Percentiles rank a stretch among this genome's conserved stretches.
Evolutionary conservation across 1,140 invertebrate species (phyloP).

Genomic region (Goniozus legneri): DNA sequence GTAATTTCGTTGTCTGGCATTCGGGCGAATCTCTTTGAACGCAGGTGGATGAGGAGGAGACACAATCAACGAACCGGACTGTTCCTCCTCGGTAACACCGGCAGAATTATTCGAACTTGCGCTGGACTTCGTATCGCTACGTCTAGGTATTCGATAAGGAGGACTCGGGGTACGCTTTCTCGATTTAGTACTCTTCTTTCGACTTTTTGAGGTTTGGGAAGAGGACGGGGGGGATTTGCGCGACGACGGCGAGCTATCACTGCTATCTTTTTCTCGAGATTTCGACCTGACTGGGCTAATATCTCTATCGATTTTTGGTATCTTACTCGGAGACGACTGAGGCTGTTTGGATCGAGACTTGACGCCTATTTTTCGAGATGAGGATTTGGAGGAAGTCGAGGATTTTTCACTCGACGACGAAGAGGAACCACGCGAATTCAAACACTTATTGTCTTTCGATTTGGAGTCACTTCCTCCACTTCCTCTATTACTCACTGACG

Average conservation of each 20-base stretch:
- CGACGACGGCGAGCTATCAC: slow-evolving; percentile 29
- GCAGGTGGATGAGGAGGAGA: slow-evolving; percentile 50
- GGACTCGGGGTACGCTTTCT: slow-evolving; percentile 45
- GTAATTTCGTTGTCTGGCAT: slow-evolving; percentile 62
- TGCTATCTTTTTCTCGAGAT: slow-evolving; percentile 41
- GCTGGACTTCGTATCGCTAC: slow-evolving; percentile 33
- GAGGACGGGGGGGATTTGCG: slow-evolving; percentile 38
- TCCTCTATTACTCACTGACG: slow-evolving; percentile 27
- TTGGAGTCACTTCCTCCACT: slow-evolving; percentile 28
- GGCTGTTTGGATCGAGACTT: slow-evolving; percentile 45
- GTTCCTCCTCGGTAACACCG: slow-evolving; percentile 50
- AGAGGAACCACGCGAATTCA: slow-evolving; percentile 28
- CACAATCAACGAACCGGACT: slow-evolving; percentile 48
- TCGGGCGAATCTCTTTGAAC: slow-evolving; percentile 62
- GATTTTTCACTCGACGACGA: slow-evolving; percentile 33
- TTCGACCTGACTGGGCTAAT: slow-evolving; percentile 41
- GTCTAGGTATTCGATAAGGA: slow-evolving; percentile 48
- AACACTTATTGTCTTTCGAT: slow-evolving; percentile 27
- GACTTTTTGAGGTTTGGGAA: slow-evolving; percentile 40
- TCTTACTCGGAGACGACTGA: slow-evolving; percentile 33
- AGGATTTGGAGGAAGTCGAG: slow-evolving; percentile 40
- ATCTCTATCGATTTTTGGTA: slow-evolving; percentile 36
- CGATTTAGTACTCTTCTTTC: slow-evolving; percentile 40
- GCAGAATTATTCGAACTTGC: slow-evolving; percentile 29
- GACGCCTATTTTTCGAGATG: slow-evolving; percentile 40